Evolutionary conservation across 2,797 vertebrate genomes (phyloP).

Genomic region (Diplodus puntazzo): DNA sequence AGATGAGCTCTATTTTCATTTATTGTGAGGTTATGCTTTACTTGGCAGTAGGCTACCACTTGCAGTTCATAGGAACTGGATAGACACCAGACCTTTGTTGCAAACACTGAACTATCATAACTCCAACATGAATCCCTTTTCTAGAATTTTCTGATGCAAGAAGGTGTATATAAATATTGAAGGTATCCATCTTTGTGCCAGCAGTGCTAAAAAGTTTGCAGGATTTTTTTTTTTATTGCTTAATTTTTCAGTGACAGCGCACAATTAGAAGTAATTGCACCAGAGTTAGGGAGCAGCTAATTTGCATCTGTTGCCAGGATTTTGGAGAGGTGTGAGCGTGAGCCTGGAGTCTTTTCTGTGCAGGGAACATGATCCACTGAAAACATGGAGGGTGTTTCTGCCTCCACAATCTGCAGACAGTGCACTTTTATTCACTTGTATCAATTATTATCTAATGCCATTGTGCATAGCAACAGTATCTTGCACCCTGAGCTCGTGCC

Average conservation of each 20-base stretch:
- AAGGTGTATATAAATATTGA: conserved; percentile 4
- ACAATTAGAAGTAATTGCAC: too few relatives aligned
- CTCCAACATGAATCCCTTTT: conserved; percentile 42
- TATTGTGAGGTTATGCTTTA: conserved; percentile 29
- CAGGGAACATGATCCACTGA: conserved; percentile 5
- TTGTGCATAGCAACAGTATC: neutral
- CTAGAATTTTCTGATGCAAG: conserved; percentile 52
- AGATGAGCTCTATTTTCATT: conserved; percentile 30
- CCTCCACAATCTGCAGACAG: conserved; percentile 2
- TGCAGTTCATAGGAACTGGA: conserved; percentile 37
- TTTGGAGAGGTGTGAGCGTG: neutral
- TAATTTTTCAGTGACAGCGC: too few relatives aligned
- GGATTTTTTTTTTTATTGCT: neutral
- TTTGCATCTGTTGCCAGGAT: too few relatives aligned
- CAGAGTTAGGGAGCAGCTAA: too few relatives aligned
- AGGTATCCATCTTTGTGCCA: conserved; percentile 2
- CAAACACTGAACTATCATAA: conserved; percentile 28
- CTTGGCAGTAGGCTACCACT: conserved; percentile 37
- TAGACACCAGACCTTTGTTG: conserved; percentile 30
- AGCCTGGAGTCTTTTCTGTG: conserved; percentile 1
- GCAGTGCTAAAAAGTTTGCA: neutral
- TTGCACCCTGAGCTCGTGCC: conserved; percentile 1
- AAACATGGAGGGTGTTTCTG: conserved; percentile 14
- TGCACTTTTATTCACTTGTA: conserved; percentile 24
- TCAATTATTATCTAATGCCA: conserved; percentile 22